Evolutionary conservation across 2,113 vertebrate species (phyloP).

Genomic region (Rhabdornis inornatus): DNA sequence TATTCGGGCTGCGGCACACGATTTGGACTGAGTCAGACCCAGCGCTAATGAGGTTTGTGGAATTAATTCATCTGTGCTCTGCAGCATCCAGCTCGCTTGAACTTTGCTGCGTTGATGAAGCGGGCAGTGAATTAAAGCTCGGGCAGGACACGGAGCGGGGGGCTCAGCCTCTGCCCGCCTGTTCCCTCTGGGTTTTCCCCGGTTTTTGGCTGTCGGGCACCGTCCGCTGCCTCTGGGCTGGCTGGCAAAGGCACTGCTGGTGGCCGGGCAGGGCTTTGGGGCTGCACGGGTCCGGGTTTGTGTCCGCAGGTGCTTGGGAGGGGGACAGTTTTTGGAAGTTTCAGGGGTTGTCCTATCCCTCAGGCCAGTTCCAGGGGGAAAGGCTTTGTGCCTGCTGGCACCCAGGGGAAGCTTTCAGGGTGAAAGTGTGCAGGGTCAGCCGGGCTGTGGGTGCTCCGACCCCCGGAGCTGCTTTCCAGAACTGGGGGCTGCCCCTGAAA

Average conservation of each 20-base stretch:
- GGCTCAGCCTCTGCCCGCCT: not conserved
- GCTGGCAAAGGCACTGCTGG: not conserved
- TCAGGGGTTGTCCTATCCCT: not conserved
- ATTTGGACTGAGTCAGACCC: constrained; percentile 38
- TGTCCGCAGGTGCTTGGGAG: not conserved
- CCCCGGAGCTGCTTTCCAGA: not conserved
- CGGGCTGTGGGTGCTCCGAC: fast-evolving
- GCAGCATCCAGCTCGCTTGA: not conserved
- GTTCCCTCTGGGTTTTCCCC: not conserved
- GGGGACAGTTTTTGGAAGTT: fast-evolving
- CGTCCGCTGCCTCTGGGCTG: not conserved
- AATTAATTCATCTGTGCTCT: not conserved
- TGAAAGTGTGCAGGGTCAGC: fast-evolving
- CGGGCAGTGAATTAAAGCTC: not conserved
- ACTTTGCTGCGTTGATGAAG: not conserved
- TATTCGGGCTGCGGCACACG: constrained; percentile 12
- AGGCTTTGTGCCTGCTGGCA: not conserved
- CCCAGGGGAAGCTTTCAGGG: not conserved
- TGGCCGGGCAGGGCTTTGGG: not conserved
- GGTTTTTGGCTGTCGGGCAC: not conserved
- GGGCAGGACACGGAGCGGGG: not conserved
- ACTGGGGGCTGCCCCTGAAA: not conserved
- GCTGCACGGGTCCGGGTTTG: not conserved
- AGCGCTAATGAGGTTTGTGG: constrained; percentile 64
- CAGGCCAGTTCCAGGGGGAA: fast-evolving